These are phyloP conservation scores for Abscondita cerata DNA, from an alignment of 2,888 invertebrate species.

Conservation along the genomic window DNA sequence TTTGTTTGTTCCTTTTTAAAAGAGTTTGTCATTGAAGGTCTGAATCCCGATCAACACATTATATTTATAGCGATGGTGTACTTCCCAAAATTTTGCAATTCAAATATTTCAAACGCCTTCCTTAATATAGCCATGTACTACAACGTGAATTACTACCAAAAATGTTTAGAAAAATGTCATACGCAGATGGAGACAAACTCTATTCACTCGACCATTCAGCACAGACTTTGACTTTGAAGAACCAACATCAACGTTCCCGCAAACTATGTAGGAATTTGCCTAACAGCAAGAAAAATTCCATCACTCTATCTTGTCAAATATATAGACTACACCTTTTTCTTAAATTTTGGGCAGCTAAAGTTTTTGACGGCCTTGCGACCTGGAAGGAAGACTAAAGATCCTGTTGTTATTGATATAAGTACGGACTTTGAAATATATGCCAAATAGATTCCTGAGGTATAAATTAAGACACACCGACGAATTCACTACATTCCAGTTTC, in stretches of 20 bases:
- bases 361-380: slow-evolving; percentile 28
- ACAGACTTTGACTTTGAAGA: slow-evolving; percentile 17
- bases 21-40: too few species aligned
- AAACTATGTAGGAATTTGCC: slow-evolving; percentile 10
- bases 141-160: slow-evolving; percentile 40
- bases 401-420: slow-evolving; percentile 16
- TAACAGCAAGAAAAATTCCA: too few species aligned
- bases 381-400: slow-evolving; percentile 22
- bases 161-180: slow-evolving; percentile 43
- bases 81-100: slow-evolving; percentile 45
- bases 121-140: slow-evolving; percentile 37
- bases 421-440: slow-evolving; percentile 6
- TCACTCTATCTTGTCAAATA: slow-evolving; percentile 35
- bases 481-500: slow-evolving; percentile 1
- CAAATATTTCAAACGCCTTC: slow-evolving; percentile 41
- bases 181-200: slow-evolving; percentile 47
- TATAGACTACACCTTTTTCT: slow-evolving; percentile 32
- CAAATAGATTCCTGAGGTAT: slow-evolving; percentile 14
- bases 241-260: slow-evolving; percentile 33
- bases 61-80: slow-evolving; percentile 46
- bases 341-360: not conserved
- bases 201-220: slow-evolving; percentile 43
- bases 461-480: slow-evolving; percentile 15
- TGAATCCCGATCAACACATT: slow-evolving; percentile 14
- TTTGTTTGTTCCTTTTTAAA: not conserved